These are phyloP conservation scores for Palythoa grandiflora DNA, from an alignment of 92 coral and sea anemone genomes.

Conservation along the genomic window DNA sequence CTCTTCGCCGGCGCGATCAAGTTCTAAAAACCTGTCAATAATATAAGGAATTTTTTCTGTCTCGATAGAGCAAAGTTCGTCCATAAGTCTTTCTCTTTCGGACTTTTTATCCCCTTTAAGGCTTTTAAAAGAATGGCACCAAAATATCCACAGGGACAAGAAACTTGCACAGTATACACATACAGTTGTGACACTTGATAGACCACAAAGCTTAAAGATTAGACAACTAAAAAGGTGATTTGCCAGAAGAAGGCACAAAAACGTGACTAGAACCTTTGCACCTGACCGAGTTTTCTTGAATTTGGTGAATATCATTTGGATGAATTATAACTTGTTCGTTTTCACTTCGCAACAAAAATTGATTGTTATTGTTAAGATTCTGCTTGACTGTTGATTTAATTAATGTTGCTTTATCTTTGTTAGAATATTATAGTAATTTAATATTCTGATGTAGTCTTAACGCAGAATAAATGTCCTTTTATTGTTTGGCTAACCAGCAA, in stretches of 20 bases:
- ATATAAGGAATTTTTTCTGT: constrained; percentile 87
- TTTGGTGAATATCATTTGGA: constrained; percentile 8
- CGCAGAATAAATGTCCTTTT: not conserved
- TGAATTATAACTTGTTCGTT: not conserved
- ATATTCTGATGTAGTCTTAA: constrained; percentile 40
- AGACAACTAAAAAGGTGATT: constrained; percentile 67
- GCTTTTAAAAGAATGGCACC: constrained; percentile 60
- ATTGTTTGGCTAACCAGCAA: constrained; percentile 25
- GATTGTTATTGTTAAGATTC: not conserved
- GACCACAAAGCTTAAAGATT: constrained; percentile 65
- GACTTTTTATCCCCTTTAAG: constrained; percentile 20
- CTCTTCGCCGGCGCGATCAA: constrained; percentile 73
- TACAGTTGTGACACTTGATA: constrained; percentile 48
- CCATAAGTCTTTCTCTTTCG: constrained; percentile 71
- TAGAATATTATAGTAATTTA: not conserved
- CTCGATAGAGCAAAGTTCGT: constrained; percentile 83
- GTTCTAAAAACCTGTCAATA: constrained; percentile 88
- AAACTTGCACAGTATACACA: constrained; percentile 51
- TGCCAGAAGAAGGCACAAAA: constrained; percentile 58
- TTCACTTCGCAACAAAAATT: not conserved
- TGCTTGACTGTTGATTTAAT: not conserved
- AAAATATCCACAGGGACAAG: constrained; percentile 53
- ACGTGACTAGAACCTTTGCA: constrained; percentile 26
- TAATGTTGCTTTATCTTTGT: constrained; percentile 12
- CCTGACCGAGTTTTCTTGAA: constrained; percentile 26